These are phyloP conservation scores for Hemitrygon akajei DNA, from an alignment of 2,797 vertebrate species.

Conservation along the genomic window DNA sequence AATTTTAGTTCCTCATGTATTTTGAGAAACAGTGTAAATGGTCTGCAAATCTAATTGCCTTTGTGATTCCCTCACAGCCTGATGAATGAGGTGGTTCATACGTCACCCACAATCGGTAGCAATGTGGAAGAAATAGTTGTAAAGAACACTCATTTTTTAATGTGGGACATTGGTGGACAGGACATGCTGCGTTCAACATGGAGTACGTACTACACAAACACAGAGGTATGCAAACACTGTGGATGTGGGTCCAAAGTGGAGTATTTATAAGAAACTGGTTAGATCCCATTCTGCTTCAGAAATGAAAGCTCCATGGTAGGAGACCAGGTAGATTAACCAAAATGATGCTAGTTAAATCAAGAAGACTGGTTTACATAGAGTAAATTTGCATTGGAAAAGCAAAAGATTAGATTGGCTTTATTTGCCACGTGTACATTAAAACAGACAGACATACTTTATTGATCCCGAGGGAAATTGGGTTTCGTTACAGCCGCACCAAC, in stretches of 20 bases:
- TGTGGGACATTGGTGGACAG: slow-evolving; percentile 80
- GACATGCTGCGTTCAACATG: slow-evolving; percentile 69
- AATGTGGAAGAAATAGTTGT: slow-evolving; percentile 74
- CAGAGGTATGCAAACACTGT: slow-evolving; percentile 58
- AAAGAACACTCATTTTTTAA: slow-evolving; percentile 70
- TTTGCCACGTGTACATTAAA: no score
- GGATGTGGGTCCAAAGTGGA: not conserved
- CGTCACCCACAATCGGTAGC: slow-evolving; percentile 73
- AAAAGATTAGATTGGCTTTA: no score
- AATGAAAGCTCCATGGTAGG: no score
- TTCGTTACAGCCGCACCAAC: no score
- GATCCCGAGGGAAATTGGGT: no score
- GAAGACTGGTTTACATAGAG: no score
- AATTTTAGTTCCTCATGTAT: not conserved
- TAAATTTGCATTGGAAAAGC: no score
- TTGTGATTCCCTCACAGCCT: slow-evolving; percentile 52
- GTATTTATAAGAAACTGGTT: not conserved
- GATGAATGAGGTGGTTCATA: slow-evolving; percentile 73
- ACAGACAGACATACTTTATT: no score
- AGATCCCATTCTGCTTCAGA: not conserved
- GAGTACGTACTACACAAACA: slow-evolving; percentile 70
- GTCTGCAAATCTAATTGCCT: not conserved
- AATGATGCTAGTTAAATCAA: not conserved
- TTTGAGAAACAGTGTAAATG: no score
- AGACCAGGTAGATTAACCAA: not conserved